Conservation (phyloP, 2,797 vertebrate genomes). For the Acestrorhynchus altus region DNA sequence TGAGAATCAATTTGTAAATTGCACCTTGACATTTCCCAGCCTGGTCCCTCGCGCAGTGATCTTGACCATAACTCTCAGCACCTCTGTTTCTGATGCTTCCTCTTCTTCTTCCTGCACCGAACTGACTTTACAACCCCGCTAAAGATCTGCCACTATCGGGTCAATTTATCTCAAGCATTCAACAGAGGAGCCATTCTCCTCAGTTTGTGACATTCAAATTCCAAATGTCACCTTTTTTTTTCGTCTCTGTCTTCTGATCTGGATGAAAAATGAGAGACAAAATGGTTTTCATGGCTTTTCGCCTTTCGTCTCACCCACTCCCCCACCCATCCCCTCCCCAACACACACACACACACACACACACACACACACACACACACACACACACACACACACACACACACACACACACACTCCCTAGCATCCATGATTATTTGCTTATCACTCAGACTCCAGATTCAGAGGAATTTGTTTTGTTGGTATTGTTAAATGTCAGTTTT, state of each 20-base stretch:
- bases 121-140: constrained; percentile 39
- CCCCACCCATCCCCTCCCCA: constrained; percentile 7
- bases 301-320: constrained; percentile 38
- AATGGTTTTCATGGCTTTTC: constrained; percentile 39
- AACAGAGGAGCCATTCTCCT: constrained; percentile 50
- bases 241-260: constrained; percentile 38
- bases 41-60: constrained; percentile 37
- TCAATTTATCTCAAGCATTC: constrained; percentile 54
- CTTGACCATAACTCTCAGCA: constrained; percentile 39
- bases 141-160: constrained; percentile 52
- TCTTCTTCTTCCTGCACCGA: constrained; percentile 15
- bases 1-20: constrained; percentile 57
- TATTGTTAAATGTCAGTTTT: constrained; percentile 48
- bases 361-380: not conserved
- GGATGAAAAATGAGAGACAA: constrained; percentile 27
- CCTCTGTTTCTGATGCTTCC: constrained; percentile 23
- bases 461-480: constrained; percentile 41
- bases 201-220: constrained; percentile 54
- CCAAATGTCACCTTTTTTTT: constrained; percentile 49
- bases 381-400: no score
- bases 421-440: constrained; percentile 25
- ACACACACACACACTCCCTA: constrained; percentile 4
- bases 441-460: constrained; percentile 38
- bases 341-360: no score
- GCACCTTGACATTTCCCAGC: constrained; percentile 56